Percentiles rank a stretch among this genome's conserved stretches.
These are phyloP conservation scores for Heliconius hortense DNA, from an alignment of 2,888 invertebrate species.

Conservation along the genomic window DNA sequence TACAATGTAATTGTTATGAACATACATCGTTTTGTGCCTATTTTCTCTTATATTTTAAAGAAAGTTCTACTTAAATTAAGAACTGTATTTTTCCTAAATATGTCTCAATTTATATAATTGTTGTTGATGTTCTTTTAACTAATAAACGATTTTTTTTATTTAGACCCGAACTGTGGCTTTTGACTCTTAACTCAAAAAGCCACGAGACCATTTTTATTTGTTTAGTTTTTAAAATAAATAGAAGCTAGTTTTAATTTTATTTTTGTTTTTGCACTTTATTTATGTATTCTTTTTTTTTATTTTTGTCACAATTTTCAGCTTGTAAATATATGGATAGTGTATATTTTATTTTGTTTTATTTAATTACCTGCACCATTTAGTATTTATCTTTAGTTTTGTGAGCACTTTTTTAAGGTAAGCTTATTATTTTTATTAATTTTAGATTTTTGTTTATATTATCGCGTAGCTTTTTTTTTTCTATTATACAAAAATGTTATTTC, in stretches of 20 bases:
- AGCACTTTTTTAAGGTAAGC: constrained; percentile 35
- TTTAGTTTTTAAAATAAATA: background rate
- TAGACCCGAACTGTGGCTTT: background rate
- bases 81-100: background rate
- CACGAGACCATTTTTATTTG: background rate
- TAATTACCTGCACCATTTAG: constrained; percentile 39
- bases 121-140: no score
- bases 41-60: background rate
- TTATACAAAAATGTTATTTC: background rate
- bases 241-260: background rate
- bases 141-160: no score
- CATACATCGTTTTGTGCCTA: no score
- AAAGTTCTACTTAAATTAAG: background rate
- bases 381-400: constrained; percentile 7
- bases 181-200: background rate
- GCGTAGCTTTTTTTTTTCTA: background rate
- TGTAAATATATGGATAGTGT: constrained; percentile 27
- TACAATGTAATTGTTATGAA: background rate
- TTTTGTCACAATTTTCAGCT: constrained; percentile 4
- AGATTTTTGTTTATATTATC: constrained; percentile 8
- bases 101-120: no score
- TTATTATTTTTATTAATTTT: constrained; percentile 28
- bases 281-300: constrained; percentile 8
- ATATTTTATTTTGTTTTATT: constrained; percentile 45
- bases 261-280: constrained; percentile 17